Evolutionary conservation across 2,888 invertebrate species (phyloP), one percentile per base, ranked within the genome.

Genomic region (Thelaira solivaga): DNA sequence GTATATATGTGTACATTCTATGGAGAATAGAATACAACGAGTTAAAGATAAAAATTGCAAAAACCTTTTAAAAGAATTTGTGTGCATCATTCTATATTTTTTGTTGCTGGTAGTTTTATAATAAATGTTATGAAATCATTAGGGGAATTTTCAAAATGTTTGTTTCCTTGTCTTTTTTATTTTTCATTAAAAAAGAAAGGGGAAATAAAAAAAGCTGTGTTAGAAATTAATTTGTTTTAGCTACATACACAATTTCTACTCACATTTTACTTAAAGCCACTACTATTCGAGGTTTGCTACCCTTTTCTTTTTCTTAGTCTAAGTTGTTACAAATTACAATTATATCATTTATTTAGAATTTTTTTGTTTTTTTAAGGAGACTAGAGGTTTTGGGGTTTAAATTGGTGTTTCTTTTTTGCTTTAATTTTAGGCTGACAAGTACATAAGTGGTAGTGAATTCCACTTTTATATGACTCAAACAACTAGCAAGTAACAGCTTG

Each of bases 201-300:
- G 39, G 11, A n/a, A 57, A 45, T 13, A 26, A 11, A 34, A 57
- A 39, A 18, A 49, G 20, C 49, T 57, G n/a, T n/a, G 41, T 43
- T 20, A 57, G 57, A 65, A 73, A 77, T 77, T 77, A 77, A 77
- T 73, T 73, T 77, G 68, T 64, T 73, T 77, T 22, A 68, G 62
- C 67, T 59, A 13, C 24, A 18, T 45, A 53, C 45, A 64, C 22
- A 72, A 73, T 64, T 73, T 64, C 36, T 68, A 45, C 43, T 59
- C 13, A 31, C 16, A 43, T 36, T 62, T 43, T 71, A 62, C 31
- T 34, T 18, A 24, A 74, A 65, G 69, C 68, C 78, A 65, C 64
- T 22, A 49, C 53, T 69, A 74, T 74, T 69, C 69, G 64, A 29
- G 77, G 77, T 69, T 73, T 8, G 26, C 29, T 36, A 67, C 22